Percentiles rank a stretch among this genome's conserved stretches.
phyloP scores from a whole-genome alignment of 23 tunicate species.

The Halocynthia aurantium region DNA sequence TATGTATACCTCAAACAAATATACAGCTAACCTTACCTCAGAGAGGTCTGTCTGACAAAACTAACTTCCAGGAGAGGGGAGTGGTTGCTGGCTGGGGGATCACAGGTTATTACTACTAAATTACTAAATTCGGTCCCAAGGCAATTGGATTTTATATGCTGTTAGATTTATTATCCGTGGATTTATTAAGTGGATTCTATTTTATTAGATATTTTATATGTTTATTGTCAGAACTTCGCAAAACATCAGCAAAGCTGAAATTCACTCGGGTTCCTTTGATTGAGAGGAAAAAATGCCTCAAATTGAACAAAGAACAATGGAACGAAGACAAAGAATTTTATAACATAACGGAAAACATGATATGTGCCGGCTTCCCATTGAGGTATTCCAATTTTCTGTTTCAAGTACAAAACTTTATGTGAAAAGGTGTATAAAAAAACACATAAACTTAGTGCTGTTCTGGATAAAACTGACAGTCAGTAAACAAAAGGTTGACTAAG shows the following conservation, averaged over 20 bases:
- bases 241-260: not conserved
- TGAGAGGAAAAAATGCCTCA: not conserved
- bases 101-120: conserved; percentile 16
- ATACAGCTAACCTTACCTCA: conserved; percentile 35
- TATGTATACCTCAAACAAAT: conserved; percentile 51
- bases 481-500: not conserved
- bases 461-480: not conserved
- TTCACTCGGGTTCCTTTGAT: conserved; percentile 9
- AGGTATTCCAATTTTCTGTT: not conserved
- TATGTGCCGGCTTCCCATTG: conserved; percentile 48
- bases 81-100: conserved; percentile 68
- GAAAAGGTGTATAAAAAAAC: not conserved
- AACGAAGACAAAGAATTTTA: not conserved
- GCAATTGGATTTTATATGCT: too few species aligned
- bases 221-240: not conserved
- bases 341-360: conserved; percentile 20
- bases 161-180: too few species aligned
- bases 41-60: not conserved
- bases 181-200: too few species aligned
- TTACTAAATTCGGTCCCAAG: not conserved
- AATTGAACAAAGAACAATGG: not conserved
- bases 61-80: conserved; percentile 22
- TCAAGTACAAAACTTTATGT: not conserved
- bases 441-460: not conserved
- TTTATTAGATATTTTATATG: too few species aligned